Conservation (phyloP, 2,113 vertebrate species). For the Spea multiplicata region DNA sequence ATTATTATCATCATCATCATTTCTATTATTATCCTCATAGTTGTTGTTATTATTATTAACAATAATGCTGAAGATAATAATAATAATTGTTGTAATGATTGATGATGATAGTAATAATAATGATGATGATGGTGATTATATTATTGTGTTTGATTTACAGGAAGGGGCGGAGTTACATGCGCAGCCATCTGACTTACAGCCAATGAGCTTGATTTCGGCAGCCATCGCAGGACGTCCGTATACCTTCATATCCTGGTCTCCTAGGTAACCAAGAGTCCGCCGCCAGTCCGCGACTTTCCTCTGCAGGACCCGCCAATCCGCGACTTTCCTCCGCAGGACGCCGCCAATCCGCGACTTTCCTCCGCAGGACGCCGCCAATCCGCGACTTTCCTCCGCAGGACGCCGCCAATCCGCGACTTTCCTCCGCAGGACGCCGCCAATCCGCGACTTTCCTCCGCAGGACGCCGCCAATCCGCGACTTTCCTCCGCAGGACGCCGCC, state of each 20-base stretch:
- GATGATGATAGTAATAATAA: too few relatives aligned
- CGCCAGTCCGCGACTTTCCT: slow-evolving; percentile 24
- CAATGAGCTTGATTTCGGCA: slow-evolving; percentile 46
- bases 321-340: slow-evolving; percentile 57
- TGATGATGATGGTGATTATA: too few relatives aligned
- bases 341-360: too few relatives aligned
- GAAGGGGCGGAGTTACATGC: slow-evolving; percentile 68
- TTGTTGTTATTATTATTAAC: too few relatives aligned
- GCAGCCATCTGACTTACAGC: slow-evolving; percentile 63
- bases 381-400: slow-evolving; percentile 56
- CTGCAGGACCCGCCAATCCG: slow-evolving; percentile 43
- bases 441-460: slow-evolving; percentile 52
- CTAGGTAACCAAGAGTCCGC: slow-evolving; percentile 72
- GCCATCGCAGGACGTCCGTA: slow-evolving; percentile 65
- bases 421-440: slow-evolving; percentile 36
- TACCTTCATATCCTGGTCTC: slow-evolving; percentile 68
- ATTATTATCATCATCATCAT: too few relatives aligned
- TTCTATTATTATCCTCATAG: too few relatives aligned
- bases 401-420: too few relatives aligned
- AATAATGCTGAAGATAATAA: too few relatives aligned
- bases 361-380: slow-evolving; percentile 41
- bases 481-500: too few relatives aligned
- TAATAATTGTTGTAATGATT: too few relatives aligned
- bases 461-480: slow-evolving; percentile 51
- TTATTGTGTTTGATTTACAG: slow-evolving; percentile 55